Base-by-base conservation (phyloP, 2,888 invertebrate genomes). In the Coelogynopora nodosa region DNA sequence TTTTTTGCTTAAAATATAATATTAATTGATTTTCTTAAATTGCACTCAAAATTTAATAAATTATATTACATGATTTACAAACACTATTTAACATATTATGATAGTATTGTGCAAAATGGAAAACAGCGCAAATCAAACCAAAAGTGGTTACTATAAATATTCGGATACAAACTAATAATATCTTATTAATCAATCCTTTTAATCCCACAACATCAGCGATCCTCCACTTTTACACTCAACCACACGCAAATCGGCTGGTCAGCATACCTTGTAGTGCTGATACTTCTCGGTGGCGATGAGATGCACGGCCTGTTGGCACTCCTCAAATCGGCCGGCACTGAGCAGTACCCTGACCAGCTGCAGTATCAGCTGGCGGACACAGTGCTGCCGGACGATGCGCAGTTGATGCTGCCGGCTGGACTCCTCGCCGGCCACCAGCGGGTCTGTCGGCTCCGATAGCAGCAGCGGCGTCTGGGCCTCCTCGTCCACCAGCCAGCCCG, bases 331-430 rank as follows among this genome's bases (percentile, higher is more conserved):
- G 88, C 94, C 94, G 89, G 94, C 94, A 89, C 95, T 94, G 88
- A 94, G 94, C 90, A 97, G 93, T 26, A 97, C 95, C 87, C 94
- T 95, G 89, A 95, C 94, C 31, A 97, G 93, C 49, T 97, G 93
- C 87, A 95, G 93, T 1, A 94, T 94, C 86, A 96, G 91, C 93
- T 96, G 95, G 0, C 97, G 97, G 89, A 97, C 94, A 90, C 95
- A 96, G 27, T 95, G 93, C 88, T 94, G 94, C 84, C 96, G 94
- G 81, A 97, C 93, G 89, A 95, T 94, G 85, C 94, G 93, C 91
- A 96, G 92, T 91, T 96, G 95, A 89, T 94, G 94, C 5, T 93
- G 91, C 89, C 96, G 94, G 2, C 27, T 5, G 30, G 30, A 13
- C 26, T 82, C 82, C 27, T 82, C 82, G 5, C 2, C 80, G 1